Base-by-base conservation (phyloP, 2,797 vertebrate species). In the Chaetophractus vellerosus region DNA sequence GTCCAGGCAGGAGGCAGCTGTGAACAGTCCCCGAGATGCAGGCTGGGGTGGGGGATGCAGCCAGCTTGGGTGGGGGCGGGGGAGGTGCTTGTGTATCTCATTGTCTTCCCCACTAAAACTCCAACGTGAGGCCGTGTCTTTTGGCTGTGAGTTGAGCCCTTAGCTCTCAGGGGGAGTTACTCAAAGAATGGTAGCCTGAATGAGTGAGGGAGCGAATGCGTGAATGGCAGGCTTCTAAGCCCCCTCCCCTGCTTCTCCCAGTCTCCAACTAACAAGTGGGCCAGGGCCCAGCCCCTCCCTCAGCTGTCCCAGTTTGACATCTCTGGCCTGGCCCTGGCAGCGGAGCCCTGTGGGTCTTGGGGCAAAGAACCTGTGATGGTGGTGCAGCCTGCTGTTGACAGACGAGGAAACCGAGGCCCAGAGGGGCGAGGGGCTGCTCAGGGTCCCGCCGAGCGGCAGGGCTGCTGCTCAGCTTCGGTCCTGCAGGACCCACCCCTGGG, bases 81-180 rank as follows among this genome's bases (percentile, higher is more conserved):
- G 12, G 52, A 38, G 38, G 19, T 3, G 23, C 61, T 6, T 1
- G 57, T 28, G 48, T 5, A 2, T 7, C 21, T 4, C 0, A 1
- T 41, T 2, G 24, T 26, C 33, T 50, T 78, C 63, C 21, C 24
- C 1, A 0, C 18, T 1, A 0, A 14, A 4, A 9, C 76, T 6
- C 33, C 28, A 26, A 1, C 12, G 18, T 1, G 5, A 9, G 5
- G 50, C 63, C 19, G 19, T 28, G 72, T 63, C 80, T 26, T 72
- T 59, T 45, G 80, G 52, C 71, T 36, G 9, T 21, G 41, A 15
- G 66, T 31, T 57, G 50, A 15, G 66, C 31, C 63, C 41, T 57
- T 19, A 0, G 80, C 71, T 69, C 6, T 38, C 63, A 9, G 82
- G 4, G 23, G 66, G n/a, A 63, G 48, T 18, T 4, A 5, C 85